Evolutionary conservation across 2,888 invertebrate genomes (phyloP).

Genomic region (Caenorhabditis auriculariae): DNA sequence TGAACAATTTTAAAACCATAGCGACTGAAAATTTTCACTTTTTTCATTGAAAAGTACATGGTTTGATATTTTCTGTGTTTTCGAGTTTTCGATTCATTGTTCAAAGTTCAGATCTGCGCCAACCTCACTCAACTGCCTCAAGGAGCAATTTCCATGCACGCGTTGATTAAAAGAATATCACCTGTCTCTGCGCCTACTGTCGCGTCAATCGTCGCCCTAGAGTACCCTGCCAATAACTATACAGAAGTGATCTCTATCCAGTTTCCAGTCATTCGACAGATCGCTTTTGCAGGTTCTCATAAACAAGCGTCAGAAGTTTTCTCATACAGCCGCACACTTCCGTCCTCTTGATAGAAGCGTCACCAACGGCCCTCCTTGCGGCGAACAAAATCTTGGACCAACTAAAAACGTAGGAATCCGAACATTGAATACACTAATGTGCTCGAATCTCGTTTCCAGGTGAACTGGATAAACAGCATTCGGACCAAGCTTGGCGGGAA

Average conservation of each 20-base stretch:
- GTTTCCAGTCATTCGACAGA: background rate
- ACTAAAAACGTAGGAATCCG: conserved; percentile 10
- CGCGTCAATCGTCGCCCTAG: conserved; percentile 44
- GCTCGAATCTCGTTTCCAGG: background rate
- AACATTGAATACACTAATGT: background rate
- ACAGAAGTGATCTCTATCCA: conserved; percentile 30
- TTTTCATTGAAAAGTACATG: too few species aligned
- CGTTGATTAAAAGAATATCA: conserved; percentile 28
- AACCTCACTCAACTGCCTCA: conserved; percentile 42
- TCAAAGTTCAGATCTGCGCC: conserved; percentile 23
- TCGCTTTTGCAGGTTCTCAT: conserved; percentile 35
- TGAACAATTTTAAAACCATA: too few species aligned
- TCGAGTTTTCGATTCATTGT: background rate
- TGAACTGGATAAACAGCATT: conserved; percentile 26
- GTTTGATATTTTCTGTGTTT: background rate
- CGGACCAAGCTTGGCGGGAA: conserved; percentile 14
- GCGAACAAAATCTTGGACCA: conserved; percentile 41
- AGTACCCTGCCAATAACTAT: conserved; percentile 49
- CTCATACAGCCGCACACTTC: conserved; percentile 27
- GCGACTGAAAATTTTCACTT: too few species aligned
- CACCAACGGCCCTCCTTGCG: conserved; percentile 43
- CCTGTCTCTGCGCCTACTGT: conserved; percentile 31
- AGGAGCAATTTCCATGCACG: conserved; percentile 40
- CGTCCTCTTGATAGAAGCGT: conserved; percentile 40
- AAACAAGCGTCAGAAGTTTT: conserved; percentile 36